Conservation (phyloP, 2,113 vertebrate genomes). For the Myanophis thanlyinensis region DNA sequence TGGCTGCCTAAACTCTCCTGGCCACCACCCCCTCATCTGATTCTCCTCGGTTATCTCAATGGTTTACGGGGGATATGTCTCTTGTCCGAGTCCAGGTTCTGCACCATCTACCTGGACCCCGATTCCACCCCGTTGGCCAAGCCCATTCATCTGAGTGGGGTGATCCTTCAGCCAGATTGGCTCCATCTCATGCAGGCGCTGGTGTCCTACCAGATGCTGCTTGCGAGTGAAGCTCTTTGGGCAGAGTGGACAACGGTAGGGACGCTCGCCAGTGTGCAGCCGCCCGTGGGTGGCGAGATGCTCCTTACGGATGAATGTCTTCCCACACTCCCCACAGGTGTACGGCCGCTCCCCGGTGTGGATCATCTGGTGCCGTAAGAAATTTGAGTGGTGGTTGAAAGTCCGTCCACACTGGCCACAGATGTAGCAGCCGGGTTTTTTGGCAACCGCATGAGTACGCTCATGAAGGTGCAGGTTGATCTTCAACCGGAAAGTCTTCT, state of each 20-base stretch:
- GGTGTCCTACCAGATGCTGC: slow-evolving; percentile 65
- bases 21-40: neutral
- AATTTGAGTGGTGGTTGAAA: slow-evolving; percentile 72
- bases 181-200: slow-evolving; percentile 63
- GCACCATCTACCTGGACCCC: accelerated
- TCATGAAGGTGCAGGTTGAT: slow-evolving; percentile 64
- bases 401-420: slow-evolving; percentile 60
- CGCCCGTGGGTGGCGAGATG: slow-evolving; percentile 75
- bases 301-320: slow-evolving; percentile 87
- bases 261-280: slow-evolving; percentile 69
- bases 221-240: slow-evolving; percentile 70
- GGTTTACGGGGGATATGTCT: neutral
- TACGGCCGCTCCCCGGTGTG: slow-evolving; percentile 86
- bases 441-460: slow-evolving; percentile 47
- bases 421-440: slow-evolving; percentile 42
- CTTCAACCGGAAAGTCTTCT: slow-evolving; percentile 74
- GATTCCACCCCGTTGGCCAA: accelerated
- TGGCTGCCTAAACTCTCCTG: neutral
- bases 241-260: slow-evolving; percentile 61
- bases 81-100: neutral
- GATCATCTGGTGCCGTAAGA: slow-evolving; percentile 83
- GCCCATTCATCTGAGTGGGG: neutral
- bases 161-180: slow-evolving; percentile 37
- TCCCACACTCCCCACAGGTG: slow-evolving; percentile 82
- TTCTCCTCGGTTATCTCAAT: accelerated